Conservation (phyloP, 1,140 invertebrate genomes). For the Chlorops oryzae region DNA sequence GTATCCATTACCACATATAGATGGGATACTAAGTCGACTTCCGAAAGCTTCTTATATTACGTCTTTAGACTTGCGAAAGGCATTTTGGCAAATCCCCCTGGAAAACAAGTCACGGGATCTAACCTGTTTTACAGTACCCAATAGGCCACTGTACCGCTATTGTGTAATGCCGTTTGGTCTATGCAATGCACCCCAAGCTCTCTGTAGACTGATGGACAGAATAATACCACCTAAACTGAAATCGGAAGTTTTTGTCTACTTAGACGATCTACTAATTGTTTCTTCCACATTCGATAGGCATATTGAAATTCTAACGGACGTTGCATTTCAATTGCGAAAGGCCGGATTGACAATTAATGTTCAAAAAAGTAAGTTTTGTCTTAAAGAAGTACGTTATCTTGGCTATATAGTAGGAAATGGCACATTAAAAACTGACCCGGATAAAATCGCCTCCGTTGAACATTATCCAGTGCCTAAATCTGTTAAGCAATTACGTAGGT, state of each 20-base stretch:
- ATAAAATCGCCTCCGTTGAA: neutral
- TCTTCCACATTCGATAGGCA: conserved; percentile 6
- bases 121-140: too few species aligned
- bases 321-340: neutral
- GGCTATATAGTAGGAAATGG: conserved; percentile 11
- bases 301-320: conserved; percentile 2
- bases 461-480: neutral
- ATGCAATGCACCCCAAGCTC: conserved; percentile 3
- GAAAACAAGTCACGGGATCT: too few species aligned
- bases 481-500: conserved; percentile 2
- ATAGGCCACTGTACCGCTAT: conserved; percentile 5
- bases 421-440: conserved; percentile 26
- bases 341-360: conserved; percentile 13
- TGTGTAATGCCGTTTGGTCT: conserved; percentile 9
- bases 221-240: conserved; percentile 5
- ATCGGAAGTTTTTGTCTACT: conserved; percentile 12
- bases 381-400: conserved; percentile 20
- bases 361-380: conserved; percentile 42
- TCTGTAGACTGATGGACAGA: conserved; percentile 7
- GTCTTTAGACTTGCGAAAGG: too few species aligned
- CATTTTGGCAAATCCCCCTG: too few species aligned
- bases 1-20: too few species aligned
- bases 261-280: conserved; percentile 13
- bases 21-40: too few species aligned
- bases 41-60: too few species aligned